A percentile compares a stretch with the other conserved stretches of the same genome.
phyloP scores from a whole-genome alignment of 2,797 vertebrate species.

The Anisognathus igniventris region DNA sequence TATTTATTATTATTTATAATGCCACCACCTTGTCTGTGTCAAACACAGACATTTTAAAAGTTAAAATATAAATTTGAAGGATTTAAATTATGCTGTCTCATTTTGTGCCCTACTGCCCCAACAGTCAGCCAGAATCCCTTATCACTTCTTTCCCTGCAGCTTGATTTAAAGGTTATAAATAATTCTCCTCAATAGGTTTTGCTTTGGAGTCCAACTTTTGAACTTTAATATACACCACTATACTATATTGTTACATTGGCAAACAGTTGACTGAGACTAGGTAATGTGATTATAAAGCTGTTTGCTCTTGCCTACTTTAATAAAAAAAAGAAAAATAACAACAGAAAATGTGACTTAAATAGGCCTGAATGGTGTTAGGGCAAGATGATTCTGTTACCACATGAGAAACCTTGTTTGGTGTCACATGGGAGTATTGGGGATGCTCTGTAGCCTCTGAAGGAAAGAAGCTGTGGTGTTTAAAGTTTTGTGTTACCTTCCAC shows the following conservation, averaged over 20 bases:
- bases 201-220: constrained; percentile 1
- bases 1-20: too few species aligned
- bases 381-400: not conserved
- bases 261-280: not conserved
- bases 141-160: not conserved
- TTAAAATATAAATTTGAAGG: not conserved
- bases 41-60: not conserved
- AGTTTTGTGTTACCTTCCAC: not conserved
- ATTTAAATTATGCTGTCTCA: not conserved
- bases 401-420: not conserved
- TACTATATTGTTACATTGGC: not conserved
- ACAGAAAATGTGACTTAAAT: not conserved
- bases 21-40: too few species aligned
- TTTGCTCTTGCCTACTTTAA: not conserved
- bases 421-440: not conserved
- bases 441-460: not conserved
- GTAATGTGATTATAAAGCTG: not conserved
- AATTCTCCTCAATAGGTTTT: not conserved
- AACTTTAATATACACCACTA: not conserved
- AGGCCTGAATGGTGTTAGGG: not conserved
- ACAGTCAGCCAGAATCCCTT: not conserved
- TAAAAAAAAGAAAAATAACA: not conserved
- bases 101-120: not conserved
- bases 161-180: not conserved
- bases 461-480: not conserved